Conservation (phyloP, 37 sponge, comb jelly and placozoan genomes). For the Cliona cf. orientalis region DNA sequence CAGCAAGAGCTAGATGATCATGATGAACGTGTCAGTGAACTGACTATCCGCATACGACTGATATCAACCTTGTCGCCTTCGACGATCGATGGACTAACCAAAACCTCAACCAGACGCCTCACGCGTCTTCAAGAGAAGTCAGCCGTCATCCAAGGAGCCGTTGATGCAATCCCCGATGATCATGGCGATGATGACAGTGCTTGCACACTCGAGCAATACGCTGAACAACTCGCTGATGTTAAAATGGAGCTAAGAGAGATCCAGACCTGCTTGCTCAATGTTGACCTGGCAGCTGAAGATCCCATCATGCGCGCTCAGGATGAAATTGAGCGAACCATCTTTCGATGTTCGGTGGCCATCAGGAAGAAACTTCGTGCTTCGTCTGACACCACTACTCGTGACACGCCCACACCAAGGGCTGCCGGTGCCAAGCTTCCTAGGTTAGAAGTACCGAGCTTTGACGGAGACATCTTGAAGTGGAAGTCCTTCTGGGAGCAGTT, state of each 20-base stretch:
- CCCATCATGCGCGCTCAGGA: no score
- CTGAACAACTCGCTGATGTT: not conserved
- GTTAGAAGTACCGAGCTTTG: slow-evolving; percentile 20
- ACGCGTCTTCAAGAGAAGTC: not conserved
- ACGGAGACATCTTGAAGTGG: slow-evolving; percentile 29
- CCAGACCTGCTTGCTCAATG: not conserved
- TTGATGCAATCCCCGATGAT: no score
- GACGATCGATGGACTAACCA: not conserved
- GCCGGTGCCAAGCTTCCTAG: slow-evolving; percentile 18
- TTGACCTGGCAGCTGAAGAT: no score
- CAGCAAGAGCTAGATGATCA: slow-evolving; percentile 10
- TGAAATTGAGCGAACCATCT: no score
- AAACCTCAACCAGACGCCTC: not conserved
- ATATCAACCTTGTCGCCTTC: no score
- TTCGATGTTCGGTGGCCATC: no score
- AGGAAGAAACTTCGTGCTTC: no score
- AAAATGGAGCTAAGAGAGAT: not conserved
- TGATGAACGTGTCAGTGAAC: slow-evolving; percentile 9
- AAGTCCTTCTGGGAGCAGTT: slow-evolving; percentile 38
- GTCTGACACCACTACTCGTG: no score
- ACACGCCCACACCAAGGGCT: not conserved
- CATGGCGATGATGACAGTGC: no score
- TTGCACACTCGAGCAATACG: not conserved
- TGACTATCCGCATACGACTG: no score
- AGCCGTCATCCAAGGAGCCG: not conserved